These are phyloP conservation scores for Diarsia rubi DNA, from an alignment of 2,888 invertebrate species.

Conservation along the genomic window DNA sequence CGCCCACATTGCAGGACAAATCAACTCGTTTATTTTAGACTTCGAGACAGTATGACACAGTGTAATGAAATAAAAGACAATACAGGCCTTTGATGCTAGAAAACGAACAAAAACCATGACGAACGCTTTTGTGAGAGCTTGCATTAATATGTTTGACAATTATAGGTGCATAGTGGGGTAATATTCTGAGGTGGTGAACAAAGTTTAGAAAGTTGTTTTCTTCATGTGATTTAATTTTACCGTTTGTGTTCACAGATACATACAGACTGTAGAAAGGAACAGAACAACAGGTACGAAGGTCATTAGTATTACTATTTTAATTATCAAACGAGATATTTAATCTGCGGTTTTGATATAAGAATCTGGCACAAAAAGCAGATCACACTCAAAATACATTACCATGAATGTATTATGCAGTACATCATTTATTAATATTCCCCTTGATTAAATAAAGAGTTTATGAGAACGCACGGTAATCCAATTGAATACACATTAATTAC, in stretches of 20 bases:
- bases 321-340: neutral
- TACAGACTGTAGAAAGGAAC: neutral
- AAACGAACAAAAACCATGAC: conserved; percentile 72
- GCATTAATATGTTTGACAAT: conserved; percentile 57
- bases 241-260: neutral
- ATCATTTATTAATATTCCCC: neutral
- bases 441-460: conserved; percentile 18
- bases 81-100: conserved; percentile 72
- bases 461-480: conserved; percentile 3
- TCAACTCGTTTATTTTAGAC: conserved; percentile 66
- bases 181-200: conserved; percentile 10
- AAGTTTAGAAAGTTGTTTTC: neutral
- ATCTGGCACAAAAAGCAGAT: neutral
- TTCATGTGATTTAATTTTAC: neutral
- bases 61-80: conserved; percentile 73
- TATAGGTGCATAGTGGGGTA: conserved; percentile 47
- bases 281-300: neutral
- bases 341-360: neutral
- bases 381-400: neutral
- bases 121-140: conserved; percentile 58
- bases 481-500: conserved; percentile 27
- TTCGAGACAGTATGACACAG: conserved; percentile 64
- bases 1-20: conserved; percentile 68
- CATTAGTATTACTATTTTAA: neutral
- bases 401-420: neutral